Evolutionary conservation across 1,140 invertebrate genomes (phyloP), one percentile per base, ranked within the genome.

Genomic region (Magallana ariakensis): DNA sequence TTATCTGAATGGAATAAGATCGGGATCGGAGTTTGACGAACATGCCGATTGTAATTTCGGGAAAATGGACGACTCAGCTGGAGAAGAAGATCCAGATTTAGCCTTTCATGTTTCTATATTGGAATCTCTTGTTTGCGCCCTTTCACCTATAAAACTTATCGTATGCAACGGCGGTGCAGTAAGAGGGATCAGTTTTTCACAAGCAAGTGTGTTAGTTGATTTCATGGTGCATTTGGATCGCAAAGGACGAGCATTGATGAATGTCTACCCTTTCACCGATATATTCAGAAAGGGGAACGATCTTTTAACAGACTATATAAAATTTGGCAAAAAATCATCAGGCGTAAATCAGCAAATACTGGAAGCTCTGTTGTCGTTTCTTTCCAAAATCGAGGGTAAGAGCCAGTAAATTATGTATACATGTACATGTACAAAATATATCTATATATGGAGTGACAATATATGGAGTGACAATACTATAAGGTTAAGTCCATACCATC

Each of bases 291-390:
- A 66, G 22, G 62, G 62, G 22, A 19, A 66, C n/a, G 10, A 7
- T 19, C n/a, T 66, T 66, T 66, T 66, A 22, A 66, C 9, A 22
- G 62, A 66, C 22, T 66, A 60, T 60, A 60, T 60, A 13, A 60
- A 60, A n/a, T 60, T 66, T 66, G 62, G n/a, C 9, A 66, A 22
- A 66, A 66, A 26, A 66, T 7, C n/a, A 66, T 22, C 6, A 22
- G 62, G 62, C n/a, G 0, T 22, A 9, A 22, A 66, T 66, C 62
- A 22, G 3, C 15, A 19, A 22, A 22, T 66, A 10, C 22, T 66
- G 10, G 62, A 66, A 19, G 62, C 62, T 66, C 22, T 66, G 62
- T 66, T 66, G 62, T 22, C 62, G 62, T 66, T 66, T 66, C 7
- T 22, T 22, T 66, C 62, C n/a, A n/a, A 11, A 22, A 22, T 66